Percentiles rank a stretch among this genome's conserved stretches.
Evolutionary conservation across 1,140 invertebrate species (phyloP).

Genomic region (Cydia splendana): DNA sequence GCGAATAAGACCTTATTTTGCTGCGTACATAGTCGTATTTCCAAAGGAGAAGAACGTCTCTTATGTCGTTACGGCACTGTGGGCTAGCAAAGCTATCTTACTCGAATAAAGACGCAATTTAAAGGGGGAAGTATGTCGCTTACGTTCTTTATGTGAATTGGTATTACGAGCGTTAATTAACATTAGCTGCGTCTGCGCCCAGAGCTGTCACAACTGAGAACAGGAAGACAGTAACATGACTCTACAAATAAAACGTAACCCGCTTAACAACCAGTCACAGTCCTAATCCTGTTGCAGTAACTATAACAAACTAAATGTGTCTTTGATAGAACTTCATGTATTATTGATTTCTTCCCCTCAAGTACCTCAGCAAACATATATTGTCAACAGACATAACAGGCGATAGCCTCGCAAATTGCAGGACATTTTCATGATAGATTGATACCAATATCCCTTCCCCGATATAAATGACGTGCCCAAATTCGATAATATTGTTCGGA

Average conservation of each 20-base stretch:
- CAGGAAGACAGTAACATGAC: not conserved
- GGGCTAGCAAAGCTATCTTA: not conserved
- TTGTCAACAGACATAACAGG: not conserved
- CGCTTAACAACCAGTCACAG: not conserved
- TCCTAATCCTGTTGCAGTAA: not conserved
- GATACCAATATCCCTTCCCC: slow-evolving; percentile 8
- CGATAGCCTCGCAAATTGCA: not conserved
- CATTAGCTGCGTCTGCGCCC: slow-evolving; percentile 7
- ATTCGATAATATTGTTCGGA: not conserved
- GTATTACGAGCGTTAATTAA: not conserved
- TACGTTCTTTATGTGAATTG: not conserved
- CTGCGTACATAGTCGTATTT: not conserved
- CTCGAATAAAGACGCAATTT: not conserved
- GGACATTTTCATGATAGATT: slow-evolving; percentile 7
- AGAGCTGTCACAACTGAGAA: not conserved
- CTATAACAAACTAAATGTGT: not conserved
- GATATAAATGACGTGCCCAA: not conserved
- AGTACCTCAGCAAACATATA: not conserved
- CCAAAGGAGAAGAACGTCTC: not conserved
- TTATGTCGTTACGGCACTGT: not conserved
- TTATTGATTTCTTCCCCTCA: not conserved
- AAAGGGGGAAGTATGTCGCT: not conserved
- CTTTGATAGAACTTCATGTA: not conserved
- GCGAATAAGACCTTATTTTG: not conserved
- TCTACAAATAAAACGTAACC: not conserved